Evolutionary conservation across 2,888 invertebrate genomes (phyloP), one percentile per base, ranked within the genome.

Genomic region (Tetragnatha montana): DNA sequence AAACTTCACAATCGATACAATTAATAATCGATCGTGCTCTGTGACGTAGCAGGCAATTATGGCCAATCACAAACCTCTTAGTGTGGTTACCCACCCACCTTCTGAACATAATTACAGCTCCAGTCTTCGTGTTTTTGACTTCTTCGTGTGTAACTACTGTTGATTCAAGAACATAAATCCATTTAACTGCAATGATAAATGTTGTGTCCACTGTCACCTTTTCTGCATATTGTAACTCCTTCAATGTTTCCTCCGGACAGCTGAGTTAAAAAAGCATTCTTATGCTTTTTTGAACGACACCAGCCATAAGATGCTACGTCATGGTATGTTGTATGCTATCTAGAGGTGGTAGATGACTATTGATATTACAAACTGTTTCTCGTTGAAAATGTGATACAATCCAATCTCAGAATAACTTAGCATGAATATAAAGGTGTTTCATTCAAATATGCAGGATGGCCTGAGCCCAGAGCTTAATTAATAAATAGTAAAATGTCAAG

Each of bases 101-200:
- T 78, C 78, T 50, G n/a, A 73, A 73, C 74, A 51, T 81, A 50
- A 35, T 4, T 35, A 35, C 35, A 82, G 51, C 73, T 74, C 50
- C 50, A 22, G 74, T 82, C 82, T 82, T 73, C 82, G 82, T 82
- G 82, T 82, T 82, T 82, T 74, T 60, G 76, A 76, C 83, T 84
- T 84, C 83, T 84, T 75, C 76, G 22, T 84, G 35, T 35, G 76
- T 84, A 70, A 68, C 60, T 84, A 22, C 22, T 19, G 22, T 22
- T 76, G 49, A 76, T 84, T 73, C 76, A 68, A 69, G 47, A 69
- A 80, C 86, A 86, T 35, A 80, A 80, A 73, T 86, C 74, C 73
- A 80, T 80, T 80, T 80, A 19, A 73, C 51, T 86, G 71, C 70
- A 50, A 75, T 78, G 80, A 35, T 35, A 35, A 74, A 83, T 83